Conservation (phyloP, 2,797 vertebrate genomes). For the Vultur gryphus region DNA sequence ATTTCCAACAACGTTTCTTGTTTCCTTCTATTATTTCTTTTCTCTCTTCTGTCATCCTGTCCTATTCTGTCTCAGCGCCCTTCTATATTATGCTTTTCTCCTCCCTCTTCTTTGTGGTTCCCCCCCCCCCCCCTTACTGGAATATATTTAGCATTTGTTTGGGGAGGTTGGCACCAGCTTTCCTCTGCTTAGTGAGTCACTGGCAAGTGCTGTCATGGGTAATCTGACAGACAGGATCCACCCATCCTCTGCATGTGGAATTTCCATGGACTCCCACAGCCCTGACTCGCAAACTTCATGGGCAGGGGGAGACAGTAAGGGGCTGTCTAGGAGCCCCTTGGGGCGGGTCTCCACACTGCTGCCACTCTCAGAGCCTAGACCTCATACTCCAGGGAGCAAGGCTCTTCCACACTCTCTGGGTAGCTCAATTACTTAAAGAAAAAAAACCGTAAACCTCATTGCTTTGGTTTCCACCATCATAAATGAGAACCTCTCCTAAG, state of each 20-base stretch:
- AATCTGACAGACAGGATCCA: constrained; percentile 34
- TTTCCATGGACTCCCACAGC: background rate
- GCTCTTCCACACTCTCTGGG: background rate
- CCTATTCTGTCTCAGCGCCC: background rate
- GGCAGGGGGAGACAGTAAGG: background rate
- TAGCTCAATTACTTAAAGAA: background rate
- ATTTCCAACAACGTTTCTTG: background rate
- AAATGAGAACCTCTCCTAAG: background rate
- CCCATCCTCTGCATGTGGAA: background rate
- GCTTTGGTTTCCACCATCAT: background rate
- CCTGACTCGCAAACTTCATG: background rate
- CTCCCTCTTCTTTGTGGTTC: background rate
- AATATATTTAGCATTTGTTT: constrained; percentile 47
- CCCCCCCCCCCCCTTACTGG: background rate
- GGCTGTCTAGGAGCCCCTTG: background rate
- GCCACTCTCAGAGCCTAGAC: background rate
- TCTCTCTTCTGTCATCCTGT: background rate
- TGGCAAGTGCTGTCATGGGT: background rate
- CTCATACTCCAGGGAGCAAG: background rate
- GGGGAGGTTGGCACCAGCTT: constrained; percentile 27
- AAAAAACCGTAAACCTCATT: background rate
- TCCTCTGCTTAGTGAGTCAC: constrained; percentile 29
- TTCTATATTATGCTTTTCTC: constrained; percentile 43
- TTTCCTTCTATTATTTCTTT: background rate
- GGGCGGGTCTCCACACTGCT: background rate